phyloP scores from a whole-genome alignment of 2,888 invertebrate genomes.

The Branchipolynoe longqiensis region DNA sequence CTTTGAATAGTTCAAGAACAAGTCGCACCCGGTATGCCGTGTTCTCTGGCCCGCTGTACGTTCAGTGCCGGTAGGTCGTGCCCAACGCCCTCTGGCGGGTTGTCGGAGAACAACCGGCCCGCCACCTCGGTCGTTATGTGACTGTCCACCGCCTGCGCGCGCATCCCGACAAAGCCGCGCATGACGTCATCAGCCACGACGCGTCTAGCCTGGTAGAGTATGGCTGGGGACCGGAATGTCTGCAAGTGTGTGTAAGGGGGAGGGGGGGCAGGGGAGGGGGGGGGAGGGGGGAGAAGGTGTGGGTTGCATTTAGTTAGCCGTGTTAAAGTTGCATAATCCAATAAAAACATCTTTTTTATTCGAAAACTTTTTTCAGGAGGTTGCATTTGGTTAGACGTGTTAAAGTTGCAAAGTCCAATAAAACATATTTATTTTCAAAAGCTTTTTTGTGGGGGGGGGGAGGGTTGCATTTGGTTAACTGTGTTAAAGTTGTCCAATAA shows the following conservation, averaged over 20 bases:
- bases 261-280: background rate
- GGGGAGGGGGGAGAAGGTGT: background rate
- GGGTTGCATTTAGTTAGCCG: too few relatives aligned
- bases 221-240: conserved; percentile 36
- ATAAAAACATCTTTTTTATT: too few relatives aligned
- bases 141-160: conserved; percentile 19
- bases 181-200: conserved; percentile 14
- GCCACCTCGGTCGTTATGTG: conserved; percentile 27
- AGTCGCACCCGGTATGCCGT: conserved; percentile 58
- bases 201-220: background rate
- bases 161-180: conserved; percentile 2
- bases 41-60: conserved; percentile 49
- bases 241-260: background rate
- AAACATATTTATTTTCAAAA: too few relatives aligned
- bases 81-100: background rate
- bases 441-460: too few relatives aligned
- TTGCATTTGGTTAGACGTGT: too few relatives aligned
- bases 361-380: too few relatives aligned
- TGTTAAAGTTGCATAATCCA: too few relatives aligned
- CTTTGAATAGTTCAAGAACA: background rate
- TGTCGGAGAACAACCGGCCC: background rate
- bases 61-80: conserved; percentile 43
- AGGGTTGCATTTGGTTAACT: too few relatives aligned
- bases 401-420: too few relatives aligned
- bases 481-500: too few relatives aligned